Conservation (phyloP, 2,888 invertebrate genomes). For the Ectemnius lituratus region DNA sequence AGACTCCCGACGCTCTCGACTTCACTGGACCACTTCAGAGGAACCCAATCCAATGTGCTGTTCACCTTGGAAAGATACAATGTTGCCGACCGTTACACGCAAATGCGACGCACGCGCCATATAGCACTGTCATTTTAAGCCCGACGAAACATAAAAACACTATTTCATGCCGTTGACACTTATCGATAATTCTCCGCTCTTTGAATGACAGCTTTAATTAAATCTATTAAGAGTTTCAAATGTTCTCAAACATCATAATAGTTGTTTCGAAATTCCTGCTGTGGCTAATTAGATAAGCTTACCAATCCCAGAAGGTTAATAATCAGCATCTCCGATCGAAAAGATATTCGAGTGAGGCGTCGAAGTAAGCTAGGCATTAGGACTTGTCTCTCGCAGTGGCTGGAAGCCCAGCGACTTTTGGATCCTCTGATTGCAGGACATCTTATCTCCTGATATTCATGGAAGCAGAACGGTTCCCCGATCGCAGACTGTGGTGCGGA, state of each 20-base stretch:
- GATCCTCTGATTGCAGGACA: slow-evolving; percentile 30
- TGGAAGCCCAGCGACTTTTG: slow-evolving; percentile 29
- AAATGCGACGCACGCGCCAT: too few species aligned
- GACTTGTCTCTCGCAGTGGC: slow-evolving; percentile 31
- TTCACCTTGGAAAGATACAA: slow-evolving; percentile 57
- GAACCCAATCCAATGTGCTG: slow-evolving; percentile 66
- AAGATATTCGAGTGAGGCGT: slow-evolving; percentile 57
- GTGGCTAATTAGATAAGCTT: slow-evolving; percentile 28
- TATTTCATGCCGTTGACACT: too few species aligned
- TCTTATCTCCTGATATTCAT: slow-evolving; percentile 24
- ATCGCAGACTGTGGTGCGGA: slow-evolving; percentile 4
- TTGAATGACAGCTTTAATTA: too few species aligned
- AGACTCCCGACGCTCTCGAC: slow-evolving; percentile 60
- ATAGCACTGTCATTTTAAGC: too few species aligned
- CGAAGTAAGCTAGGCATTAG: slow-evolving; percentile 63
- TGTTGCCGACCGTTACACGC: background rate
- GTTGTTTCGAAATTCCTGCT: too few species aligned
- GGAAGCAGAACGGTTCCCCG: background rate
- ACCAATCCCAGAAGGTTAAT: slow-evolving; percentile 71
- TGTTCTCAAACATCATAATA: too few species aligned
- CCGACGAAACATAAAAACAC: too few species aligned
- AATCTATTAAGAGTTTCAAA: too few species aligned
- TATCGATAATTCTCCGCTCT: too few species aligned
- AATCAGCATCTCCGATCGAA: slow-evolving; percentile 68
- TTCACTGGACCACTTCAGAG: slow-evolving; percentile 62